Conservation (phyloP, 1,140 invertebrate genomes). For the Cephus cinctus region DNA sequence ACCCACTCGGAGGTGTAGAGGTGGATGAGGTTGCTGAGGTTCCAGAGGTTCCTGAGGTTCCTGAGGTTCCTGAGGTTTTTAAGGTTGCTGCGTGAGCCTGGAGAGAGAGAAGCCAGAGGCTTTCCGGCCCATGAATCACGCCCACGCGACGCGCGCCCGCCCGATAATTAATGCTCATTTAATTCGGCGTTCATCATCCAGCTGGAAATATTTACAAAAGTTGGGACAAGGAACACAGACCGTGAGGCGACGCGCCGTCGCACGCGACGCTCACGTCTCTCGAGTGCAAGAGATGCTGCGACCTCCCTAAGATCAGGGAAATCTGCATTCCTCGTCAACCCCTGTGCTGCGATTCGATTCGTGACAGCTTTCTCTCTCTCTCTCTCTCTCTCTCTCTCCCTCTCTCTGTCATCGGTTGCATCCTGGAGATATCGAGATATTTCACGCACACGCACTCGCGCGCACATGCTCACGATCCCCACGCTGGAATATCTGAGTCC, state of each 20-base stretch:
- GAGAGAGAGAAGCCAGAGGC: slow-evolving; percentile 21
- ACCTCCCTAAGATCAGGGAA: background rate
- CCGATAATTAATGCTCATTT: slow-evolving; percentile 53
- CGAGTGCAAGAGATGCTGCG: no score
- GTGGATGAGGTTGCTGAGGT: no score
- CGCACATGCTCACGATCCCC: no score
- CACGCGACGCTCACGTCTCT: slow-evolving; percentile 6
- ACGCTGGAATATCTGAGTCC: background rate
- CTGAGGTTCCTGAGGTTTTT: no score
- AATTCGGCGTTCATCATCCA: slow-evolving; percentile 49
- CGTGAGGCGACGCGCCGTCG: background rate
- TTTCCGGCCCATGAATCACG: slow-evolving; percentile 46
- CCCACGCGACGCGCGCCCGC: slow-evolving; percentile 42
- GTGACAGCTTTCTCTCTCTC: background rate
- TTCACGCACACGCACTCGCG: no score
- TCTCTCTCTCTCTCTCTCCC: slow-evolving; percentile 1
- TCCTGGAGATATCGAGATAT: no score
- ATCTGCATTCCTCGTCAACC: background rate
- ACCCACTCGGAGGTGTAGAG: no score
- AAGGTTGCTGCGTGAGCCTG: no score
- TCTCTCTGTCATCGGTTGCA: background rate
- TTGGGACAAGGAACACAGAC: slow-evolving; percentile 24
- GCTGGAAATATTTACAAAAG: slow-evolving; percentile 45
- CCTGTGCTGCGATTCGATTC: no score
- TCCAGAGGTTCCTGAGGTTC: no score